Evolutionary conservation across 2,113 vertebrate genomes (phyloP).

Genomic region (Hipposideros armiger): DNA sequence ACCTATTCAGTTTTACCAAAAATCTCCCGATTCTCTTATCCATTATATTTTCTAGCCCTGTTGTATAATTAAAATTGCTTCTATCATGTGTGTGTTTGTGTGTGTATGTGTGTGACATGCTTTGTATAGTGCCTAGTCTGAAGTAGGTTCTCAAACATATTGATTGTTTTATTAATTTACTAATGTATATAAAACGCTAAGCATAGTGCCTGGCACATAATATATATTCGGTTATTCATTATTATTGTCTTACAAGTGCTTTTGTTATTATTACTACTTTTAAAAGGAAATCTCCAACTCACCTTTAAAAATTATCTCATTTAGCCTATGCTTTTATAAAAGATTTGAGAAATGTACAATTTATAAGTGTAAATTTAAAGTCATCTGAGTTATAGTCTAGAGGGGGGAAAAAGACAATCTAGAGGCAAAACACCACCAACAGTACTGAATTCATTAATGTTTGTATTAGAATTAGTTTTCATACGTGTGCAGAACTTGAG

Average conservation of each 20-base stretch:
- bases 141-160: background rate
- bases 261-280: background rate
- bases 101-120: background rate
- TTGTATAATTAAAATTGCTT: conserved; percentile 59
- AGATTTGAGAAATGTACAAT: background rate
- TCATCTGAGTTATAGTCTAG: background rate
- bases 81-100: background rate
- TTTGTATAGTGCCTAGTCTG: background rate
- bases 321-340: conserved; percentile 47
- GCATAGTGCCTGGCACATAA: background rate
- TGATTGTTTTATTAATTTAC: conserved; percentile 21
- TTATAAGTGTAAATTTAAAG: conserved; percentile 42
- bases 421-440: background rate
- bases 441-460: background rate
- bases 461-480: background rate
- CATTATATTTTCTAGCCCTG: conserved; percentile 48
- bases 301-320: conserved; percentile 9
- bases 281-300: conserved; percentile 7
- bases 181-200: background rate
- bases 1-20: conserved; percentile 52
- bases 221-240: background rate
- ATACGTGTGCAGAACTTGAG: background rate
- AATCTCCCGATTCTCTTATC: conserved; percentile 3
- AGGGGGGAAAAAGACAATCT: conserved; percentile 2
- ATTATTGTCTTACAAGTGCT: background rate